phyloP scores from a whole-genome alignment of 2,888 invertebrate species.

The Heliconius hortense region DNA sequence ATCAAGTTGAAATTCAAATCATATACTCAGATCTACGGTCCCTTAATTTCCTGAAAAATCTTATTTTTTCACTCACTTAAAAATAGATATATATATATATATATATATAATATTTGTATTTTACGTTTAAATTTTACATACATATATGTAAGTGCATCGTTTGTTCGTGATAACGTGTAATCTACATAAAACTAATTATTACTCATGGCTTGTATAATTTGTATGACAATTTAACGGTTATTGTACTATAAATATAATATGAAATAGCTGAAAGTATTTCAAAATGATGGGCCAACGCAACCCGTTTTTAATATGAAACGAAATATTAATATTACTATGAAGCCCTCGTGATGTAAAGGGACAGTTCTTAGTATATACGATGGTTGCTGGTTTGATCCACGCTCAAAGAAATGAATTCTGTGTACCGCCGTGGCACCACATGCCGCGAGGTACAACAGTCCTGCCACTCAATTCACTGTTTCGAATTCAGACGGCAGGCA shows the following conservation, averaged over 20 bases:
- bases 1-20: too few species aligned
- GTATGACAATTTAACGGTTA: background rate
- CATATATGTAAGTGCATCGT: background rate
- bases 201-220: background rate
- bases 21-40: too few species aligned
- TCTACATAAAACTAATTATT: background rate
- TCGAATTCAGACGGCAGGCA: background rate
- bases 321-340: background rate
- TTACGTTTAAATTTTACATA: background rate
- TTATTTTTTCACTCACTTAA: too few species aligned
- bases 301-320: background rate
- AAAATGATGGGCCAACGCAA: background rate
- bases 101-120: too few species aligned
- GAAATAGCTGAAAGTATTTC: background rate
- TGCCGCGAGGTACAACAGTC: too few species aligned
- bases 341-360: background rate
- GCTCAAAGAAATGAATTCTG: too few species aligned
- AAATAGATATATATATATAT: too few species aligned
- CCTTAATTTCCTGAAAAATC: too few species aligned
- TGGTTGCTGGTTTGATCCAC: background rate
- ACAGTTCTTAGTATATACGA: background rate
- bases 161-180: background rate
- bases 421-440: background rate
- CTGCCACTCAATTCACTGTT: background rate
- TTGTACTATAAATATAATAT: background rate